Evolutionary conservation across 2,888 invertebrate species (phyloP), one percentile per base, ranked within the genome.

Genomic region (Cerastoderma edule): DNA sequence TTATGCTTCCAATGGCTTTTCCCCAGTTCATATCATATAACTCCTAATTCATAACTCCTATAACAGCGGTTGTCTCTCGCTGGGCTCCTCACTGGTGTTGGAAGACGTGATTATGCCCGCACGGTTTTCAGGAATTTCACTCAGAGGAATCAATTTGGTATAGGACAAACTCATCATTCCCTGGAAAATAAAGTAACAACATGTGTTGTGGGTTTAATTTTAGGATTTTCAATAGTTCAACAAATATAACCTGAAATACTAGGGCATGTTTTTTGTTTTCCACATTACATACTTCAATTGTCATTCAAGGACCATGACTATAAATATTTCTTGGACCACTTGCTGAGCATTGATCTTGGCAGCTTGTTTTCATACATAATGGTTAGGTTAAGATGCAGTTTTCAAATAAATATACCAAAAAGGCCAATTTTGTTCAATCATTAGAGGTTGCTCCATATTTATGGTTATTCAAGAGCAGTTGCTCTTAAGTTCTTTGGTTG

Each of bases 131-230:
- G 73, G 76, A 44, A 76, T 48, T n/a, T 83, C 83, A 71, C 70
- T 72, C 16, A 28, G n/a, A 27, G 79, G 75, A 19, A 64, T 50
- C 19, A 83, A 44, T 35, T 77, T 80, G 8, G 63, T 70, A 48
- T 70, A 83, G 3, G 83, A 83, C 22, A 71, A 16, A 16, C 35
- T 13, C 75, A 83, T 33, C 83, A 83, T 80, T 22, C 72, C 35
- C 83, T 83, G 69, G 30, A 80, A 73, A 19, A 54, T 6, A 48
- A 3, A 30, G n/a, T 30, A 66, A 16, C 27, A 3, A n/a, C n/a
- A n/a, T n/a, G n/a, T n/a, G n/a, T n/a, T n/a, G n/a, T n/a, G n/a
- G n/a, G n/a, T n/a, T n/a, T n/a, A n/a, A n/a, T n/a, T n/a, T n/a
- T n/a, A n/a, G n/a, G n/a, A n/a, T n/a, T n/a, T n/a, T n/a, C n/a